Base-by-base conservation (phyloP, 2,113 vertebrate species). In the Coregonus clupeaformis region DNA sequence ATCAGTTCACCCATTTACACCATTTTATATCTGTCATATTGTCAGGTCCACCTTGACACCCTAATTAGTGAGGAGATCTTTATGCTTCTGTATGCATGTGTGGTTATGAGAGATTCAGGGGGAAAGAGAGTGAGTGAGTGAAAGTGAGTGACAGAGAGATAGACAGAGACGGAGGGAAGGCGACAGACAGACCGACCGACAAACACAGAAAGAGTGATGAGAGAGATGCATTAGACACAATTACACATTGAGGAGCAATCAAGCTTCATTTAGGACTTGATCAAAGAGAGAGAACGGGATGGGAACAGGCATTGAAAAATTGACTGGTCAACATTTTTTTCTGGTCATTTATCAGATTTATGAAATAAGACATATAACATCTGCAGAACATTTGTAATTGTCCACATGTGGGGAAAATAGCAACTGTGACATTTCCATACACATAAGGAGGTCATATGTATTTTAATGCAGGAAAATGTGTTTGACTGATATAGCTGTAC, bases 311-410 rank as follows among this genome's bases (percentile, higher is more conserved):
- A 73, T 86, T 80, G 82, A 74, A 75, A 87, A 83, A 84, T 4
- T 75, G 74, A 84, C 70, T 81, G 79, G 78, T 89, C 85, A 85
- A 87, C 89, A 89, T 70, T 86, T 85, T 85, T 73, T 78, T 73
- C 57, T 69, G 77, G 68, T 83, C 87, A 79, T 89, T 88, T 88
- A n/a, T n/a, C n/a, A 78, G 88, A 89, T 80, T 83, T 83, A 81
- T 85, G 82, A 84, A 87, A 84, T 84, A 84, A 74, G 70, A 77
- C 82, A 85, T 62, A 81, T 85, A 85, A 79, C 73, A 77, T 73
- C 77, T 72, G 76, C 74, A 79, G 71, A 78, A 68, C 27, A 27
- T 27, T 27, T 27, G 1, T 27, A 82, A 78, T 9, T 81, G 83
- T 84, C 73, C 32, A 4, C 60, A 80, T 88, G 71, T 84, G 85